Evolutionary conservation across 2,113 vertebrate genomes (phyloP), one percentile per base, ranked within the genome.

Genomic region (Psilopogon haemacephalus): DNA sequence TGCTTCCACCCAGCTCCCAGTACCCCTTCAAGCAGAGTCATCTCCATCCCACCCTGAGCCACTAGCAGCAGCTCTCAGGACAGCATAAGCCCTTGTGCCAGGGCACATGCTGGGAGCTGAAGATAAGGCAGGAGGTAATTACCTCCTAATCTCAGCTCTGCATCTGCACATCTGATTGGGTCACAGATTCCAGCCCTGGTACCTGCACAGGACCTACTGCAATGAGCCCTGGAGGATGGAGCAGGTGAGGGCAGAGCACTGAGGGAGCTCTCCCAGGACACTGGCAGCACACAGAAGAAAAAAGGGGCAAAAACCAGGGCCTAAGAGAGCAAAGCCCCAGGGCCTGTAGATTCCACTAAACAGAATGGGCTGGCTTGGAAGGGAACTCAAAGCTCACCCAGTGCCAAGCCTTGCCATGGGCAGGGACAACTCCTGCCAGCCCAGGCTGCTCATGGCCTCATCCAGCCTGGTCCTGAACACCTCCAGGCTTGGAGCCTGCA

Each of bases 11-110:
- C 12, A 1, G 17, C 15, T 12, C 52, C 15, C 60, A 69, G 60
- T 1, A 30, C 15, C 33, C 6, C 42, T 16, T 44, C 2, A 3
- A 7, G 24, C 5, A 2, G 18, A 32, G 37, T 18, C 3, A 0
- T 6, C 63, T 23, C 64, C 60, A 33, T 5, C 32, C 19, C 62
- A 33, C 2, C 3, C 1, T 0, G 8, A 23, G 19, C 64, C 74
- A 9, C 38, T 14, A 24, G 23, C 4, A 9, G 42, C 77, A 44
- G 42, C 23, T 38, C 3, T 8, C 0, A 2, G 50, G 13, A 12
- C 37, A 35, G 74, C 58, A 64, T 1, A 33, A 54, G 20, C 15
- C 27, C 38, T 48, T 60, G n/a, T 13, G 56, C 38, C 18, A 8
- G 21, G 27, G 67, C 72, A 75, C 15, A 3, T 6, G 9, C 14